phyloP scores from a whole-genome alignment of 2,797 vertebrate species.

The Pipistrellus pipistrellus region DNA sequence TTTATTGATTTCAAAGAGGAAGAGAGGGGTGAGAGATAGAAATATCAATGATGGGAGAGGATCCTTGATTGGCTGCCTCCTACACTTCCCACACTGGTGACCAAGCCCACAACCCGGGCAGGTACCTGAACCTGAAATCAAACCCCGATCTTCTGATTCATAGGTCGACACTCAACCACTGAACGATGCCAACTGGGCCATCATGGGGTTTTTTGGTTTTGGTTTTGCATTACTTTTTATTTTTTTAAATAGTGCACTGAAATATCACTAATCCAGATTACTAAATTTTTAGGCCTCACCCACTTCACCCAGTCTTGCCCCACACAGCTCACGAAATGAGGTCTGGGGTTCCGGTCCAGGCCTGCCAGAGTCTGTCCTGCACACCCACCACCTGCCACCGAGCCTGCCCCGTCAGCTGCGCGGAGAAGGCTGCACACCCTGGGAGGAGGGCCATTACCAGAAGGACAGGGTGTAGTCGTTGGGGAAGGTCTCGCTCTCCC shows the following conservation, averaged over 20 bases:
- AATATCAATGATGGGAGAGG: too few species aligned
- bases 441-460: constrained; percentile 90
- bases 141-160: too few species aligned
- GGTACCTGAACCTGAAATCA: too few species aligned
- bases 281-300: not conserved
- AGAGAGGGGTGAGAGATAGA: too few species aligned
- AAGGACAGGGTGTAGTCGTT: constrained; percentile 96
- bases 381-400: not conserved
- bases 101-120: too few species aligned
- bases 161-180: too few species aligned
- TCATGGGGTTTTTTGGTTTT: too few species aligned
- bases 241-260: not conserved
- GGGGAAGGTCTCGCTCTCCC: constrained; percentile 93
- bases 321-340: not conserved
- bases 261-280: not conserved
- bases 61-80: too few species aligned
- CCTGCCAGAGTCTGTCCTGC: too few species aligned
- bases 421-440: fast-evolving
- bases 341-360: not conserved
- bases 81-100: too few species aligned
- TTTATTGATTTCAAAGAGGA: too few species aligned
- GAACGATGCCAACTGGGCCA: too few species aligned
- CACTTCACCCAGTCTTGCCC: not conserved
- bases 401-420: fast-evolving
- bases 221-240: not conserved